Conservation (phyloP, 2,113 vertebrate species). For the Vulpes lagopus region DNA sequence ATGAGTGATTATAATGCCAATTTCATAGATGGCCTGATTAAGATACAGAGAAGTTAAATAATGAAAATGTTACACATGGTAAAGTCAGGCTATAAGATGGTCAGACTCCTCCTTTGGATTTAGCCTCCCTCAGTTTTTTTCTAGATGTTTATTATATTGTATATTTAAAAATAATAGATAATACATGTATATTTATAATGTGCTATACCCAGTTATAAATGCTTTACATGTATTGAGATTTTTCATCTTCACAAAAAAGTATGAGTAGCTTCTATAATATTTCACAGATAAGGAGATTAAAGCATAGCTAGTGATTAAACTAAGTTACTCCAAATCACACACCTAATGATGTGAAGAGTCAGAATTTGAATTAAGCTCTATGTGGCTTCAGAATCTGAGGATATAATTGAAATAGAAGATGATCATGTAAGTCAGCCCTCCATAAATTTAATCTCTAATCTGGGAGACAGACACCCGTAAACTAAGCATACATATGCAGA, state of each 20-base stretch:
- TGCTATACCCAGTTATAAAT: background rate
- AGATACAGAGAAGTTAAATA: background rate
- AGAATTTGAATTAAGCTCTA: background rate
- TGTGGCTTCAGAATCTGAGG: background rate
- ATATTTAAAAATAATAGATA: background rate
- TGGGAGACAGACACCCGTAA: background rate
- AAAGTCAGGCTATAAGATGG: background rate
- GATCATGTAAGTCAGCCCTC: background rate
- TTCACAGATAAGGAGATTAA: background rate
- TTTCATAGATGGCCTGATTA: background rate
- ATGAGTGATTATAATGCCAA: background rate
- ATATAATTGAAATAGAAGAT: background rate
- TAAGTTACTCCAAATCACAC: background rate
- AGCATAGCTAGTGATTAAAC: background rate
- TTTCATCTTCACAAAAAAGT: background rate
- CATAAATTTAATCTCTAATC: background rate
- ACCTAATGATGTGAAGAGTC: background rate
- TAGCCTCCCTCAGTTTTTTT: background rate
- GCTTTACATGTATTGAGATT: background rate
- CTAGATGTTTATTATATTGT: background rate
- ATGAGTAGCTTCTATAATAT: background rate
- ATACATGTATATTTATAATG: background rate
- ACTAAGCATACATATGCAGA: background rate
- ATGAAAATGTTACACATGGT: background rate
- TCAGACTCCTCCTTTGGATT: background rate